phyloP scores from a whole-genome alignment of 2,113 vertebrate species.

The Oncorhynchus nerka region DNA sequence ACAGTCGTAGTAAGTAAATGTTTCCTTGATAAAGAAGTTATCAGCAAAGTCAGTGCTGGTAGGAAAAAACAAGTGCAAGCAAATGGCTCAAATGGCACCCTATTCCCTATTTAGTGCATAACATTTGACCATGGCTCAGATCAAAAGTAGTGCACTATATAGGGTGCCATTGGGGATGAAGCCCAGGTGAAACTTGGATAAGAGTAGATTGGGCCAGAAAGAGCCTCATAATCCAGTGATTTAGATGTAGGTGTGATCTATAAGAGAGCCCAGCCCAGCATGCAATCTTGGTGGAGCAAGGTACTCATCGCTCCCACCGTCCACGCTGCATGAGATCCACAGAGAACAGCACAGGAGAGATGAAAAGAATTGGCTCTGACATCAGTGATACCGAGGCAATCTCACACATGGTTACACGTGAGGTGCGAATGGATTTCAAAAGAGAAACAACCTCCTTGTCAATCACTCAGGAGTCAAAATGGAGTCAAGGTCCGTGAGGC shows the following conservation, averaged over 20 bases:
- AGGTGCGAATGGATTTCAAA: slow-evolving; percentile 62
- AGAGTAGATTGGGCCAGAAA: too few relatives aligned
- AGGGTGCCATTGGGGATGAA: too few relatives aligned
- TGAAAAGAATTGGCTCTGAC: slow-evolving; percentile 59
- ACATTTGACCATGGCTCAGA: too few relatives aligned
- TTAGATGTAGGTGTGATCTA: background rate
- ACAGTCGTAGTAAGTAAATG: too few relatives aligned
- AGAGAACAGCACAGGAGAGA: slow-evolving; percentile 29
- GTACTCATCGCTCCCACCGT: slow-evolving; percentile 61
- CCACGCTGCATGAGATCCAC: slow-evolving; percentile 38
- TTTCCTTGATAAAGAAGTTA: too few relatives aligned
- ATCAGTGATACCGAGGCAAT: slow-evolving; percentile 73
- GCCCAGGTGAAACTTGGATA: too few relatives aligned
- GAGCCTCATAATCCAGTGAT: background rate
- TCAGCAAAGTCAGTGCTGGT: too few relatives aligned
- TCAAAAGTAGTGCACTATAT: too few relatives aligned
- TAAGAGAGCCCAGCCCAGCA: background rate
- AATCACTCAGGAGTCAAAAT: slow-evolving; percentile 49
- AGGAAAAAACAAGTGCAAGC: too few relatives aligned
- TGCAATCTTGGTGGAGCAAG: slow-evolving; percentile 10
- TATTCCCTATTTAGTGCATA: too few relatives aligned
- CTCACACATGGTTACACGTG: slow-evolving; percentile 71
- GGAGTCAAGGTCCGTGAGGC: slow-evolving; percentile 45
- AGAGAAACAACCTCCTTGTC: slow-evolving; percentile 42
- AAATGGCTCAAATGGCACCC: background rate